Conservation (phyloP, 1,140 invertebrate species). For the Sycophaga agraensis region DNA sequence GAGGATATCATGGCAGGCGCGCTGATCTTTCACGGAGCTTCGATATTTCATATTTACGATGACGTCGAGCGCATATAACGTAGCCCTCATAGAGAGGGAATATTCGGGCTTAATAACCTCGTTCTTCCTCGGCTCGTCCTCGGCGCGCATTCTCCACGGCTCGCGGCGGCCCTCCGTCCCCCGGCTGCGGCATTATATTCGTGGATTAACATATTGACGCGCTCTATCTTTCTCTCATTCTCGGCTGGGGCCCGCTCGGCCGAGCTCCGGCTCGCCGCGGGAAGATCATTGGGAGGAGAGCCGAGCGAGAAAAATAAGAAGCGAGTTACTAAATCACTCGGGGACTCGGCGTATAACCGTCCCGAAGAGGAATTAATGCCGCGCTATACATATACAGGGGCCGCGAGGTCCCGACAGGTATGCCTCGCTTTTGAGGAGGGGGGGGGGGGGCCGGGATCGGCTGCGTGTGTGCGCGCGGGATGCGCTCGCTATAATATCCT, state of each 20-base stretch:
- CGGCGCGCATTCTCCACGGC: constrained; percentile 31
- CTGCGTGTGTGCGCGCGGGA: too few relatives aligned
- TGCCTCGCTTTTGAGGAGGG: constrained; percentile 2
- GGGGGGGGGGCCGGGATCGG: too few relatives aligned
- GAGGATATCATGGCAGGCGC: neutral
- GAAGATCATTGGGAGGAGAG: too few relatives aligned
- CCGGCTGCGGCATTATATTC: constrained; percentile 47
- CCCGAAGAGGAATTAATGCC: constrained; percentile 47
- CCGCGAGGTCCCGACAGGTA: neutral
- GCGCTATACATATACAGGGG: constrained; percentile 8
- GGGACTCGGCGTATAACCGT: constrained; percentile 42
- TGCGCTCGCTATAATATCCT: too few relatives aligned
- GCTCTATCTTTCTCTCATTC: constrained; percentile 20
- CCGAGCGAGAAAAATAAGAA: constrained; percentile 38
- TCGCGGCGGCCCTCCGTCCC: constrained; percentile 7
- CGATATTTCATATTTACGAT: constrained; percentile 59
- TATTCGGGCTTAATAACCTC: constrained; percentile 52
- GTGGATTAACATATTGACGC: constrained; percentile 58
- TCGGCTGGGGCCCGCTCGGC: too few relatives aligned
- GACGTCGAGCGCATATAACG: constrained; percentile 41
- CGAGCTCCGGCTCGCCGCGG: too few relatives aligned
- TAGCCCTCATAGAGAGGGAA: constrained; percentile 36
- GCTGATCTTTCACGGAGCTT: constrained; percentile 40
- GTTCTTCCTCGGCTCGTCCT: constrained; percentile 36
- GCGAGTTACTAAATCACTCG: constrained; percentile 56